phyloP scores from a whole-genome alignment of 2,797 vertebrate genomes.

The Trematomus bernacchii region DNA sequence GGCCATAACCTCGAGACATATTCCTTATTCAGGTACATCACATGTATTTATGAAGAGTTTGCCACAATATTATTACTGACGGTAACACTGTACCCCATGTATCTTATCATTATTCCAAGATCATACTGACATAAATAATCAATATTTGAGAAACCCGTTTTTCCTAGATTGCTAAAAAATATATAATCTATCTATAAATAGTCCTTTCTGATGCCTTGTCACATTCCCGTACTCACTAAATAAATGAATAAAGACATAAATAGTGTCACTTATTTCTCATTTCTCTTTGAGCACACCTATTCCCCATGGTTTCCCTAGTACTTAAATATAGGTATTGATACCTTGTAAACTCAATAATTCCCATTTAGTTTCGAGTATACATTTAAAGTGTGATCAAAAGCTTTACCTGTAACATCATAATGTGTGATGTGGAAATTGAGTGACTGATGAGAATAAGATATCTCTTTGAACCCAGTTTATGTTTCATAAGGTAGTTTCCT shows the following conservation, averaged over 20 bases:
- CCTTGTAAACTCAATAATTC: background rate
- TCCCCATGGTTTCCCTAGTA: background rate
- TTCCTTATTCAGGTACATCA: too few species aligned
- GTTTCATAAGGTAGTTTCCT: constrained; percentile 14
- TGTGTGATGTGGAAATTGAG: background rate
- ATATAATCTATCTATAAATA: too few species aligned
- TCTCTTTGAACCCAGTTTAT: background rate
- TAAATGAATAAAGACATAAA: background rate
- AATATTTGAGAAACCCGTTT: too few species aligned
- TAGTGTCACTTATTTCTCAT: background rate
- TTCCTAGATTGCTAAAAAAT: too few species aligned
- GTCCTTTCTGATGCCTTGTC: background rate
- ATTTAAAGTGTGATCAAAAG: background rate
- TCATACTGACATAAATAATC: too few species aligned
- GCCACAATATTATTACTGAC: too few species aligned
- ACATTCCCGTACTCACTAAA: background rate
- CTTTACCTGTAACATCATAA: background rate
- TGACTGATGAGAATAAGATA: constrained; percentile 2
- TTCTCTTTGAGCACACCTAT: background rate
- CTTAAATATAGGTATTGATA: background rate
- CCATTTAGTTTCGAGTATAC: background rate
- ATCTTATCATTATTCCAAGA: too few species aligned
- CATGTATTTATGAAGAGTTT: too few species aligned
- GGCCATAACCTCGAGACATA: too few species aligned
- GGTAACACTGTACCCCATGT: too few species aligned